Base-by-base conservation (phyloP, 2,888 invertebrate species). In the Parnassius mnemosyne region DNA sequence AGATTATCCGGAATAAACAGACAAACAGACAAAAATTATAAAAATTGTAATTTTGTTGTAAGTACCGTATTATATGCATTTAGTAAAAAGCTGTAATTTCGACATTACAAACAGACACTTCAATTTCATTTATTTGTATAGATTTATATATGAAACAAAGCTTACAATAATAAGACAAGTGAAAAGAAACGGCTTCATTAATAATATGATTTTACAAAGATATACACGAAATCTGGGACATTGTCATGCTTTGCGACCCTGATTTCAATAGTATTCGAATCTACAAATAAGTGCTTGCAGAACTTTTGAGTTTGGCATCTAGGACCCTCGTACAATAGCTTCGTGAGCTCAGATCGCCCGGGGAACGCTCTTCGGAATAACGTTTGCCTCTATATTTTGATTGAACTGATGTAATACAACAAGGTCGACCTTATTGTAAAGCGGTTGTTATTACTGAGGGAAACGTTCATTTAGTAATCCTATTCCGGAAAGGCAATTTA, bases 371-470 rank as follows among this genome's bases (percentile, higher is more conserved):
- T 75, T 65, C 65, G 77, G 77, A 34, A 81, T 87, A 88, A 89
- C 87, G 88, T 88, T 84, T 87, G 79, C 67, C 78, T 80, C 81
- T 81, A 85, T 87, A 84, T 85, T 87, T 81, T 83, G 84, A 87
- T 85, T 84, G 82, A 83, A 84, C 76, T 76, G 77, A 79, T 77
- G 77, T 79, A 79, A 80, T 81, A 82, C 72, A 71, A 75, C 83
- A 85, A 89, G 88, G 89, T 79, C 83, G 77, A 65, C 68, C 68
- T 76, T 78, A 80, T 83, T 84, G 83, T 79, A 68, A 66, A 66
- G 61, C 77, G 66, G 82, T 85, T 85, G 84, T 84, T 78, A 71
- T 68, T 67, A 66, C 66, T 66, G 69, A 64, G 57, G 56, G 56
- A 49, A 75, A 75, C 68, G 69, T 68, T 69, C 73, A 71, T 73